phyloP scores from a whole-genome alignment of 2,888 invertebrate species.

The Lycocerus yunnanus region DNA sequence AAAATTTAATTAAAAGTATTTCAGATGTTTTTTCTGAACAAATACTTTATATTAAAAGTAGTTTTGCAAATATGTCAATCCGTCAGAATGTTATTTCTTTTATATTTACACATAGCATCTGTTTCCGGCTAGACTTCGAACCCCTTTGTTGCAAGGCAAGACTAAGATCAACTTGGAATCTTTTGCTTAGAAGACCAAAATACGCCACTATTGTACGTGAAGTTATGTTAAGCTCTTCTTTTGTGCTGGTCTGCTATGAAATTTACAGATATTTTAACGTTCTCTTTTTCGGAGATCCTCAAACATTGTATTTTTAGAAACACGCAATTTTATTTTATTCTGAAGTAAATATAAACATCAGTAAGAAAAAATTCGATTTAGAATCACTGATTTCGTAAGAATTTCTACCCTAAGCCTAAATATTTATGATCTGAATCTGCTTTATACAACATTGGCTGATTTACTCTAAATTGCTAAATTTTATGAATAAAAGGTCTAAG shows the following conservation, averaged over 20 bases:
- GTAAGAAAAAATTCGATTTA: background rate
- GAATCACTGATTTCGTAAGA: conserved; percentile 6
- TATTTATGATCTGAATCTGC: conserved; percentile 8
- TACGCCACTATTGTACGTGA: conserved; percentile 18
- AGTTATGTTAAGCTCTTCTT: conserved; percentile 27
- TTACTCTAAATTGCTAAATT: conserved; percentile 10
- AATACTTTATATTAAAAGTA: conserved; percentile 12
- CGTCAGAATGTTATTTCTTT: conserved; percentile 20
- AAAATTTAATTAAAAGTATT: background rate
- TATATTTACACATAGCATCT: conserved; percentile 27
- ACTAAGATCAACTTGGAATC: conserved; percentile 13
- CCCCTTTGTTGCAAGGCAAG: conserved; percentile 26
- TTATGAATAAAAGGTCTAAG: conserved; percentile 8
- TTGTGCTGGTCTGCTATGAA: conserved; percentile 16
- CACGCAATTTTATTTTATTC: background rate
- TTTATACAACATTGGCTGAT: conserved; percentile 10
- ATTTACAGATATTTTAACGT: conserved; percentile 1
- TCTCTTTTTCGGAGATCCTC: background rate
- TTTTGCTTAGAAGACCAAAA: conserved; percentile 16
- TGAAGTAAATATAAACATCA: background rate
- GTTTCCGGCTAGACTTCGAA: conserved; percentile 28
- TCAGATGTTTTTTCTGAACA: conserved; percentile 11
- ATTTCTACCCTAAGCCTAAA: background rate
- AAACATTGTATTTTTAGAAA: background rate
- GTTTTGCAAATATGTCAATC: conserved; percentile 27